Base-by-base conservation (phyloP, 92 coral and sea anemone genomes). In the Phenganax marumi region DNA sequence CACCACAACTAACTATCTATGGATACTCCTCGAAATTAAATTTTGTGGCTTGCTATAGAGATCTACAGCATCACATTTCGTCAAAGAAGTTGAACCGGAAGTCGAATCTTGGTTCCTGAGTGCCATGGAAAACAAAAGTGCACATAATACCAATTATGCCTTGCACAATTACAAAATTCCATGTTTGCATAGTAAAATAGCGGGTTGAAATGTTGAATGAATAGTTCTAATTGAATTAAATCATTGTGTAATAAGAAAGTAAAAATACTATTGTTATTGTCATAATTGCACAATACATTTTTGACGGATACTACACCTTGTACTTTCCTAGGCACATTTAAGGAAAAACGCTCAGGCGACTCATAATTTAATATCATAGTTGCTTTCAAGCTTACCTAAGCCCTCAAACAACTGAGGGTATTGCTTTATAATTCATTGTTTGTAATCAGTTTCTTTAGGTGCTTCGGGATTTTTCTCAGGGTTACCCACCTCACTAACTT, bases 401-500 rank as follows among this genome's bases (percentile, higher is more conserved):
- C 89, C 91, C 33, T 56, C 75, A 85, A 88, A 88, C 70, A 88
- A 73, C 73, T 85, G 6, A 1, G 88, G 89, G 48, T 88, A 81
- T 77, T 81, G 75, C 76, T 43, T 53, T 23, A 76, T 60, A 7
- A 62, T 55, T 21, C 68, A 23, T 48, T 57, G 56, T 17, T 75
- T 51, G 48, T 76, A 76, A 10, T 12, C 51, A 25, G 8, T 57
- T 76, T 55, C 68, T 54, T 26, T 68, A 54, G 0, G 0, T 51
- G 50, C 12, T 33, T 33, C 4, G 4, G 43, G 4, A 33, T 33
- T 33, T 33, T 33, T 16, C 3, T 74, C 50, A 60, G 70, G 47
- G 47, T 51, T 85, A 50, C 70, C 76, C 22, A 86, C 49, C 33
- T 68, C 77, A 71, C 39, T 12, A 8, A 83, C 63, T 50, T 74